Percentiles rank a stretch among this genome's conserved stretches.
Conservation (phyloP, 2,113 vertebrate species). For the Lepisosteus osseus region DNA sequence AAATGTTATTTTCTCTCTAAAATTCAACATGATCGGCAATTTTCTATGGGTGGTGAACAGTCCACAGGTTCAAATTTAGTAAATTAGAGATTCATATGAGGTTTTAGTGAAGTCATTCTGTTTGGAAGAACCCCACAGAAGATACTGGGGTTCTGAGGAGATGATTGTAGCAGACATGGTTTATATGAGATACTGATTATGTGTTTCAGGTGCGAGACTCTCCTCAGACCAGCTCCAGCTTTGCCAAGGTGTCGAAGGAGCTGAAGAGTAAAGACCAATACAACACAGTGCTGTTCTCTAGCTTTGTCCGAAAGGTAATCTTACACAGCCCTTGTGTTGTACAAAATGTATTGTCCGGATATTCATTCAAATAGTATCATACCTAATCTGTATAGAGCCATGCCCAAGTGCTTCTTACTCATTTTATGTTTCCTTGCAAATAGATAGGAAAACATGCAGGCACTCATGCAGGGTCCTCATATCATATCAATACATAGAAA, state of each 20-base stretch:
- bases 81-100: no score
- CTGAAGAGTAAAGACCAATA: conserved; percentile 75
- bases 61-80: no score
- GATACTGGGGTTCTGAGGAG: not conserved
- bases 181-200: not conserved
- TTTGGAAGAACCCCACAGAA: no score
- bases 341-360: not conserved
- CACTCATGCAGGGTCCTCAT: not conserved
- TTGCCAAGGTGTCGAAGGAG: conserved; percentile 61
- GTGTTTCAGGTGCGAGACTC: conserved; percentile 70
- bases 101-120: no score
- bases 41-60: no score
- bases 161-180: not conserved
- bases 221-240: conserved; percentile 63
- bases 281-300: conserved; percentile 75
- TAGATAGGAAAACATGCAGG: not conserved
- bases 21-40: no score
- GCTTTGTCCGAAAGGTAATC: conserved; percentile 84
- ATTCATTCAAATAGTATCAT: no score
- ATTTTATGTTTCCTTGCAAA: not conserved
- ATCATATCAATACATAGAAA: no score
- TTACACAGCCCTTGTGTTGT: not conserved
- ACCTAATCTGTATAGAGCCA: no score
- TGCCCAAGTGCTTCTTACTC: no score
- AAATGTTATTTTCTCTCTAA: no score